Evolutionary conservation across 2,113 vertebrate species (phyloP).

Genomic region (Periophthalmodon schlosseri): DNA sequence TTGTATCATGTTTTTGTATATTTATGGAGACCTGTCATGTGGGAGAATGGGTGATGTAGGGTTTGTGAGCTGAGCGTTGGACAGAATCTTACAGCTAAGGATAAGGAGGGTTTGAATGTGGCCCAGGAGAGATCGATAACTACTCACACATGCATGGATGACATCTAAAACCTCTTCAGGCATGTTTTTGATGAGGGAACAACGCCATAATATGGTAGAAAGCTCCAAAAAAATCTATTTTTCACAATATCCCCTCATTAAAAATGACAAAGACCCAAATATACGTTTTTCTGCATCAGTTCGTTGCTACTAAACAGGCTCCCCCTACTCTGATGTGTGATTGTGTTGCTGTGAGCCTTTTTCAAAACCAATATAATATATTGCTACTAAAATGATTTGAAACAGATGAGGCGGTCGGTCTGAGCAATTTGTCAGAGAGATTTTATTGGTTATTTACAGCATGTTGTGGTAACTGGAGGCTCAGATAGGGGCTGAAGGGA

Average conservation of each 20-base stretch:
- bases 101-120: too few species aligned
- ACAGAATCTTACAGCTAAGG: too few species aligned
- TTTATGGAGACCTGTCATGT: too few species aligned
- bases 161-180: too few species aligned
- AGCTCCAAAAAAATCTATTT: too few species aligned
- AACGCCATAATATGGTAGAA: too few species aligned
- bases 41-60: too few species aligned
- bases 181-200: too few species aligned
- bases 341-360: not conserved
- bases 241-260: not conserved
- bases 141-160: too few species aligned
- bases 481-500: not conserved
- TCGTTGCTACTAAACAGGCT: not conserved
- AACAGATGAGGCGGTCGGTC: constrained; percentile 1
- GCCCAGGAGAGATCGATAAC: too few species aligned
- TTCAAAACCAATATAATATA: constrained; percentile 7
- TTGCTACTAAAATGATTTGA: not conserved
- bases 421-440: not conserved
- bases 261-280: not conserved
- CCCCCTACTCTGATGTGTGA: not conserved
- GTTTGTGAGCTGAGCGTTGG: too few species aligned
- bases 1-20: too few species aligned
- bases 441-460: constrained; percentile 4
- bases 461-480: not conserved
- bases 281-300: not conserved